Percentiles rank a stretch among this genome's conserved stretches.
Evolutionary conservation across 2,797 vertebrate species (phyloP).

Genomic region (Poecilia picta): DNA sequence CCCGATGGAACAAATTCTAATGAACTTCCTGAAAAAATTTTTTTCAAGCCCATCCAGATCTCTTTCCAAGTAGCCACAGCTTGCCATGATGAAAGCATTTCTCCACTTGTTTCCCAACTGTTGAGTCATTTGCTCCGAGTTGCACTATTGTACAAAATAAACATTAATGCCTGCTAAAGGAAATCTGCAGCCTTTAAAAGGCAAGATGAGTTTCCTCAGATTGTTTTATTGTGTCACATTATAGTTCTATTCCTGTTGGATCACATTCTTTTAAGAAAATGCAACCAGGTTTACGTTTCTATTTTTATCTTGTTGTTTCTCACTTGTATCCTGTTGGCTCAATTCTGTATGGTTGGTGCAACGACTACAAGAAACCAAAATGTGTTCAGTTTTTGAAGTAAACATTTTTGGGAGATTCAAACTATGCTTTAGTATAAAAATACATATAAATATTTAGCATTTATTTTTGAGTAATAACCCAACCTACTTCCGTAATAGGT

Average conservation of each 20-base stretch:
- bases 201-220: neutral
- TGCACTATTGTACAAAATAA: neutral
- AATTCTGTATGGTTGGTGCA: slow-evolving; percentile 7
- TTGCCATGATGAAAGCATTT: neutral
- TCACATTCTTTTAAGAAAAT: slow-evolving; percentile 7
- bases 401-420: neutral
- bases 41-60: neutral
- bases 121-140: neutral
- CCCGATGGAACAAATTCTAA: neutral
- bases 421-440: neutral
- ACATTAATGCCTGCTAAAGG: neutral
- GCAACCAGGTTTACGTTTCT: slow-evolving; percentile 30
- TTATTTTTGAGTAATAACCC: neutral
- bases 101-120: neutral
- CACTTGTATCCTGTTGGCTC: slow-evolving; percentile 8
- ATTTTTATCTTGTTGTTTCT: slow-evolving; percentile 24
- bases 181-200: neutral
- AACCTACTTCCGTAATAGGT: neutral
- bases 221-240: neutral
- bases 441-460: neutral
- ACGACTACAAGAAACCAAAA: slow-evolving; percentile 15
- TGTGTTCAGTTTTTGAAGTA: slow-evolving; percentile 7
- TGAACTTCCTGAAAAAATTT: neutral
- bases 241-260: neutral
- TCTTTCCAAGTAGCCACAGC: neutral